Conservation (phyloP, 2,888 invertebrate species). For the Scrobipalpa atriplicella region DNA sequence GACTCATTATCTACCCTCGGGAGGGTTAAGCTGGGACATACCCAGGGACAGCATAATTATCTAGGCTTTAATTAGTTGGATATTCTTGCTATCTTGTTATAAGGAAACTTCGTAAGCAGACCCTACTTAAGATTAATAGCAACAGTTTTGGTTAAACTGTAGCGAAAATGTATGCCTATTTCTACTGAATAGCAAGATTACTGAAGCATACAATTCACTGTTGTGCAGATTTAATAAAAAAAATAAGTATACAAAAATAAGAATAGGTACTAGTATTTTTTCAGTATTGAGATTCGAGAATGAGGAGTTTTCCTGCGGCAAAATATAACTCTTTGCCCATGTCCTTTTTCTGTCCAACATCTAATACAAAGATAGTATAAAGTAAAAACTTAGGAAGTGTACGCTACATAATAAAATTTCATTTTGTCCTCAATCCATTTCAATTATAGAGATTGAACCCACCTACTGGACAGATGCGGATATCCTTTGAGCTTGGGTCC, state of each 20-base stretch:
- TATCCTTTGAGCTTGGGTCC: too few species aligned
- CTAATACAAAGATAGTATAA: too few species aligned
- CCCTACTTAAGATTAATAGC: conserved; percentile 7
- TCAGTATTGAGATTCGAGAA: too few species aligned
- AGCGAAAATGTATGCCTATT: background rate
- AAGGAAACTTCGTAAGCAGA: background rate
- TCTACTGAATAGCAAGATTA: too few species aligned
- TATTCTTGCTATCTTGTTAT: conserved; percentile 15
- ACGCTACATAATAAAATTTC: background rate
- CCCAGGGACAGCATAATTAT: conserved; percentile 7
- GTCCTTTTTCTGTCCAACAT: too few species aligned
- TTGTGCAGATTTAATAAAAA: too few species aligned
- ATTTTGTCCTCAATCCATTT: conserved; percentile 1
- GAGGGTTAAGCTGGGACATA: background rate
- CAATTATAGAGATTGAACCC: background rate
- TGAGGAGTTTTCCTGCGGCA: too few species aligned
- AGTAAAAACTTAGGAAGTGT: background rate
- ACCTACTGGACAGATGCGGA: too few species aligned
- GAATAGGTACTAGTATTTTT: too few species aligned
- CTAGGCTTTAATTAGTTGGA: conserved; percentile 15
- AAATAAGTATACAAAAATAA: too few species aligned
- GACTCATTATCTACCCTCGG: background rate
- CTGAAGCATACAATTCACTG: too few species aligned
- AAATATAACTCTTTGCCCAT: too few species aligned
- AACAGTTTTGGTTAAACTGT: background rate